Conservation (phyloP, 2,113 vertebrate species). For the Athene noctua region DNA sequence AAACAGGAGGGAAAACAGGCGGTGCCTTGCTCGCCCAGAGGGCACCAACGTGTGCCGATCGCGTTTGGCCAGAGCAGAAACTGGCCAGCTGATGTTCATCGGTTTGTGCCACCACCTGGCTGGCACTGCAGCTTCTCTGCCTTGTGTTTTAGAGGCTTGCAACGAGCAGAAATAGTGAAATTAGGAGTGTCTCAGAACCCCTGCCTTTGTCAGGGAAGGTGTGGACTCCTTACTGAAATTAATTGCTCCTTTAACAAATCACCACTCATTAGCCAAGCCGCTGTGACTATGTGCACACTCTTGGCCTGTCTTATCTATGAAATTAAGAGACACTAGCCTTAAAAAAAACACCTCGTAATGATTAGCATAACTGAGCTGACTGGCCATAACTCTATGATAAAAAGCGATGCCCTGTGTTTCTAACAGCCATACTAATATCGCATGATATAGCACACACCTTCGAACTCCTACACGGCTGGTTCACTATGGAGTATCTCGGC, state of each 20-base stretch:
- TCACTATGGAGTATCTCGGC: background rate
- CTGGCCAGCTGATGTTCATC: accelerated
- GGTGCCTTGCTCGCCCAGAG: background rate
- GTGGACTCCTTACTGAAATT: background rate
- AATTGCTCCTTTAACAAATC: conserved; percentile 19
- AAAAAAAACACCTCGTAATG: background rate
- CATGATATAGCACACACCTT: background rate
- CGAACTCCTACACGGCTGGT: background rate
- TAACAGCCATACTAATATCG: background rate
- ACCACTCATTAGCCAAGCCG: background rate
- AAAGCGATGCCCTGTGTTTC: background rate
- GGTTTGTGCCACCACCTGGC: background rate
- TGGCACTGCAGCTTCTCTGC: accelerated
- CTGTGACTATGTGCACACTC: background rate
- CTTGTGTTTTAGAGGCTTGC: accelerated
- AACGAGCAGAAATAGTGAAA: background rate
- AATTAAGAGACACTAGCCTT: background rate
- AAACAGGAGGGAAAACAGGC: too few species aligned
- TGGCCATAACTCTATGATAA: background rate
- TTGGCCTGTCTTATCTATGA: background rate
- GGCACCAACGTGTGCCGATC: background rate
- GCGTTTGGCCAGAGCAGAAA: accelerated
- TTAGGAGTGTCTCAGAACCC: background rate
- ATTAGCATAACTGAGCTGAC: background rate
- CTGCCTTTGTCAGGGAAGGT: background rate